Base-by-base conservation (phyloP, 2,113 vertebrate genomes). In the Dromas ardeola region DNA sequence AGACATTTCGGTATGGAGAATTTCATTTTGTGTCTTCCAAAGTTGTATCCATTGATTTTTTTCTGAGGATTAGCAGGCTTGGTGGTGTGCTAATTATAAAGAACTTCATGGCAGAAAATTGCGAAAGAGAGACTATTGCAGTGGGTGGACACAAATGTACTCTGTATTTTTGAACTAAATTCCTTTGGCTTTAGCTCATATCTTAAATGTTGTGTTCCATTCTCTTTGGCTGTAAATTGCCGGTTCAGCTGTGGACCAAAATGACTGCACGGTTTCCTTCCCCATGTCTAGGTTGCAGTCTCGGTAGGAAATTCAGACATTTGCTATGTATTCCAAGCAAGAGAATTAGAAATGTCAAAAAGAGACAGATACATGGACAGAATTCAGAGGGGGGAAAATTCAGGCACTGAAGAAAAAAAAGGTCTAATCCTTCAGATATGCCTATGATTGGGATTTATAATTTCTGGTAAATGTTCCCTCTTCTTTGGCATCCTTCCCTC, bases 61-160 rank as follows among this genome's bases (percentile, higher is more conserved):
- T 83, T 62, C 27, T 66, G 70, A 86, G 84, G 82, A 85, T 95
- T 96, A 91, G 40, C 82, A 81, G 88, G 42, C 80, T 74, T 79
- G 86, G 58, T 85, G 43, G 42, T 89, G 61, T 85, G 86, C 92
- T 95, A 91, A 95, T 92, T 97, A 86, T 92, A 84, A 82, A 84
- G 87, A 84, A 86, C 69, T 92, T 89, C 15, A 45, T 92, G 86
- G 91, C 70, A 96, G 85, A 96, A 94, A 91, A 95, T 88, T 91
- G 86, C 15, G 3, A 34, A 73, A 72, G 61, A 67, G 50, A 72
- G 40, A 20, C 69, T 89, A 9, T 79, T 79, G 45, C 71, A 79
- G 79, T 84, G 81, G 58, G 86, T 88, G 92, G 77, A 90, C 93
- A 84, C 45, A 20, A 50, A 85, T 61, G 38, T 91, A 50, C 80